Conservation (phyloP, 2,113 vertebrate species). For the Neotragus moschatus region DNA sequence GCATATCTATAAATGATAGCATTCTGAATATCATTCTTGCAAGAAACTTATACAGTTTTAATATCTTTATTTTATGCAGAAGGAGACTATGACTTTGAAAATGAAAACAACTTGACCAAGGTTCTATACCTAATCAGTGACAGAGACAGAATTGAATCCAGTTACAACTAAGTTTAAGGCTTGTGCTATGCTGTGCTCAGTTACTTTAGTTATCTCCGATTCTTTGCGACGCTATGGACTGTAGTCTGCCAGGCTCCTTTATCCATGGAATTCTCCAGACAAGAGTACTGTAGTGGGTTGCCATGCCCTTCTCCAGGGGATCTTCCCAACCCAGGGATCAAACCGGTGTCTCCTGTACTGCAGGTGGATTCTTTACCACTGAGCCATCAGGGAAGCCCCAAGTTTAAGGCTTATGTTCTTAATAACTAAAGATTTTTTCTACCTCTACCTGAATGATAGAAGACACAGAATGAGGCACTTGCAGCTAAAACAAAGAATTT, state of each 20-base stretch:
- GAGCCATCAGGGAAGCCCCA: not conserved
- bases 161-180: not conserved
- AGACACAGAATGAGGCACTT: not conserved
- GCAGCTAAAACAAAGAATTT: not conserved
- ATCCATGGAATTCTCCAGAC: not conserved
- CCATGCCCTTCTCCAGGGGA: not conserved
- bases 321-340: not conserved
- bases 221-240: accelerated
- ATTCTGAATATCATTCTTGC: not conserved
- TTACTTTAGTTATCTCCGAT: not conserved
- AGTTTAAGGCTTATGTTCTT: not conserved
- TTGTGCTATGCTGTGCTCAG: not conserved
- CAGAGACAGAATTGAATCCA: not conserved
- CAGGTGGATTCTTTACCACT: not conserved
- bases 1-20: not conserved
- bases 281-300: not conserved
- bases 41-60: not conserved
- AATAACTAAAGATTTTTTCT: not conserved
- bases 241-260: not conserved
- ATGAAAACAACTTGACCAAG: not conserved
- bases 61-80: not conserved
- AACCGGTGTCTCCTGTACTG: not conserved
- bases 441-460: not conserved
- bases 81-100: not conserved
- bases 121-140: not conserved